Evolutionary conservation across 2,888 invertebrate genomes (phyloP).

Genomic region (Elegia similella): DNA sequence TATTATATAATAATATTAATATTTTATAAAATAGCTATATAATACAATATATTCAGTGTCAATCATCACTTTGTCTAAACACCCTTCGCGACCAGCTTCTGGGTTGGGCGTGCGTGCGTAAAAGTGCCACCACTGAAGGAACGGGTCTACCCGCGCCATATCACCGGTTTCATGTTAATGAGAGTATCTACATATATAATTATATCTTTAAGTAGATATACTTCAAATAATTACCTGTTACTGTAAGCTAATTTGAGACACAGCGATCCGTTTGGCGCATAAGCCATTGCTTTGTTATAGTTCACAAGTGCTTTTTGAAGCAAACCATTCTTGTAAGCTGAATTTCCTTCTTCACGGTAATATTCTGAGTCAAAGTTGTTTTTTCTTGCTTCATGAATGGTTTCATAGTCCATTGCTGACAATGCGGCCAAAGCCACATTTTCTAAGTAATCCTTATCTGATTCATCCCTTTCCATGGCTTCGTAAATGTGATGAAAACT

Average conservation of each 20-base stretch:
- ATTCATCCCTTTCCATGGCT: not conserved
- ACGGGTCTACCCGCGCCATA: too few relatives aligned
- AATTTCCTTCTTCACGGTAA: slow-evolving; percentile 18
- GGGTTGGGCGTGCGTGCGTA: too few relatives aligned
- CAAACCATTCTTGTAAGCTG: slow-evolving; percentile 3
- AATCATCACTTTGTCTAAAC: too few relatives aligned
- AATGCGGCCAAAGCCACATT: not conserved
- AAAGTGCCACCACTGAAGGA: too few relatives aligned
- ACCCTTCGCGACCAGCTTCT: too few relatives aligned
- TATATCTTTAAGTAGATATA: too few relatives aligned
- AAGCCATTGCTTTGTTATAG: slow-evolving; percentile 27
- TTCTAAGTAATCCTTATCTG: not conserved
- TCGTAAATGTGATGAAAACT: not conserved
- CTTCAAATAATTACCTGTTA: slow-evolving; percentile 14
- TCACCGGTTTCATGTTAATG: too few relatives aligned
- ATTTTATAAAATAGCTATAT: too few relatives aligned
- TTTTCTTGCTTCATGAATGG: not conserved
- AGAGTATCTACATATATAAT: too few relatives aligned
- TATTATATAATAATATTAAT: too few relatives aligned
- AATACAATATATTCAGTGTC: too few relatives aligned
- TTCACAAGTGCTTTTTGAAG: slow-evolving; percentile 21
- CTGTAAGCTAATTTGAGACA: slow-evolving; percentile 26
- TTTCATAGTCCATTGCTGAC: not conserved
- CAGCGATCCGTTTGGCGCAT: slow-evolving; percentile 24
- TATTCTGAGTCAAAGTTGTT: not conserved